A percentile compares a stretch with the other conserved stretches of the same genome.
These are phyloP conservation scores for Brachionichthys hirsutus DNA, from an alignment of 2,113 vertebrate genomes.

Conservation along the genomic window DNA sequence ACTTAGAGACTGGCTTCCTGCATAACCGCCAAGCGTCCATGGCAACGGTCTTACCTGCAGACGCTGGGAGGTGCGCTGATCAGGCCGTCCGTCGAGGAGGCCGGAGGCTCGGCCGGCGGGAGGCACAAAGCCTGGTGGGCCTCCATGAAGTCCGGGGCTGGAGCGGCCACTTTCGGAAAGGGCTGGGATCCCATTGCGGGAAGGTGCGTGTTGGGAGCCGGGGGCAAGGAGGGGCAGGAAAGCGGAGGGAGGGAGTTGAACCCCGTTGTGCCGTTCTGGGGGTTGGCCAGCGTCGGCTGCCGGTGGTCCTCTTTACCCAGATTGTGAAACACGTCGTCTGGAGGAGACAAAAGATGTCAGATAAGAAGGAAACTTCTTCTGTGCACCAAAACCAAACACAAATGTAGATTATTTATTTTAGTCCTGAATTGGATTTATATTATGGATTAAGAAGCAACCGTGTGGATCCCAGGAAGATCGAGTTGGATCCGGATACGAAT, in stretches of 20 bases:
- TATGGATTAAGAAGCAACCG: too few relatives aligned
- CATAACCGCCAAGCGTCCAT: too few relatives aligned
- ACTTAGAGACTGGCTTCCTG: background rate
- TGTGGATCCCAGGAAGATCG: too few relatives aligned
- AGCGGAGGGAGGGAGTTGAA: slow-evolving; percentile 85
- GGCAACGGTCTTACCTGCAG: slow-evolving; percentile 85
- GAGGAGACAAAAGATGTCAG: slow-evolving; percentile 17
- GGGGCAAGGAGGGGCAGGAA: slow-evolving; percentile 80
- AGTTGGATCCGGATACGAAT: too few relatives aligned
- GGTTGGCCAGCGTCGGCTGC: slow-evolving; percentile 80
- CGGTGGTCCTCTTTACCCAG: slow-evolving; percentile 91
- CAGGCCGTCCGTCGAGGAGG: slow-evolving; percentile 80
- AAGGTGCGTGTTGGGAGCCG: slow-evolving; percentile 83
- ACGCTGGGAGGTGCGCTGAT: slow-evolving; percentile 91
- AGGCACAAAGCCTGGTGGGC: slow-evolving; percentile 87
- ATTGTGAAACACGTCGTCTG: slow-evolving; percentile 94
- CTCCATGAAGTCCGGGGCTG: slow-evolving; percentile 87
- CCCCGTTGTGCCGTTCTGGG: slow-evolving; percentile 85
- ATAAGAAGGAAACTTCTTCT: slow-evolving; percentile 4
- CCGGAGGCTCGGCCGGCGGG: slow-evolving; percentile 80
- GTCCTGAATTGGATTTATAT: too few relatives aligned
- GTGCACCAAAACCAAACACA: too few relatives aligned
- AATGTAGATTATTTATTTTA: too few relatives aligned
- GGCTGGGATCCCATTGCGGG: slow-evolving; percentile 82
- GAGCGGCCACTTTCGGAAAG: slow-evolving; percentile 86